phyloP scores from a whole-genome alignment of 2,888 invertebrate species.

The Spilosoma lubricipeda region DNA sequence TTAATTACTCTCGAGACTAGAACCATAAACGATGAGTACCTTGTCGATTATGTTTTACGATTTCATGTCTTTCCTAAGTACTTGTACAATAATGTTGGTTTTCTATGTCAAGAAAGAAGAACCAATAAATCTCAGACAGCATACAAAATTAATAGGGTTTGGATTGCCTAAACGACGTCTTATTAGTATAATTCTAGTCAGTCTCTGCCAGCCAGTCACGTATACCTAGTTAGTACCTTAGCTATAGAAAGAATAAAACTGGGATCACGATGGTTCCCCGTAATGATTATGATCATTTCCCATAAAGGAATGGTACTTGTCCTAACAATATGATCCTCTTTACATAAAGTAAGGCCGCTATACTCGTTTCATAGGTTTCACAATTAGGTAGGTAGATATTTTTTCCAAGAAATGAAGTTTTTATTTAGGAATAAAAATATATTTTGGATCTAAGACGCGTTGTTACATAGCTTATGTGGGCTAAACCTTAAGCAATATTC shows the following conservation, averaged over 20 bases:
- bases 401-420: no score
- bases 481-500: neutral
- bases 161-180: neutral
- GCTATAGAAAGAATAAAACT: neutral
- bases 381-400: no score
- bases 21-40: neutral
- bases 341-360: neutral
- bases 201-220: neutral
- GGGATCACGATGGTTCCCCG: neutral
- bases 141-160: neutral
- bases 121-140: neutral
- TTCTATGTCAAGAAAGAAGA: neutral
- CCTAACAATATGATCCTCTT: no score
- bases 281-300: neutral
- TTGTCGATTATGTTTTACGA: neutral
- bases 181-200: neutral
- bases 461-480: neutral
- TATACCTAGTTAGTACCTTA: neutral
- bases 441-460: no score
- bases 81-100: neutral
- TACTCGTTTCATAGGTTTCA: neutral
- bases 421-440: no score
- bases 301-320: neutral
- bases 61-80: neutral
- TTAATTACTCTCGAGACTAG: neutral